Base-by-base conservation (phyloP, 23 tunicate species). In the Halocynthia aurantium region DNA sequence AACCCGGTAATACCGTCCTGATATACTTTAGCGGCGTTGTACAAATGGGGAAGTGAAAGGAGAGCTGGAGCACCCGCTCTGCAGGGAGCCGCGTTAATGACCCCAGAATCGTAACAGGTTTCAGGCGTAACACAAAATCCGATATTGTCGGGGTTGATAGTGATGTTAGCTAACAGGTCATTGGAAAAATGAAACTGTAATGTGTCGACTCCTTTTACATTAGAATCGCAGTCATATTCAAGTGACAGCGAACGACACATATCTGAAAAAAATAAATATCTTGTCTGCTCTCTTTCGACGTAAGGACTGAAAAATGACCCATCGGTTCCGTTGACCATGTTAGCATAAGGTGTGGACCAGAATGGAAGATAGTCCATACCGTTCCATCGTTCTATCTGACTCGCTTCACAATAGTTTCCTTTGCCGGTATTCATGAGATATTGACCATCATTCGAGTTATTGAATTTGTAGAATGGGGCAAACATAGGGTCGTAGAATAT, bases 301-400 rank as follows among this genome's bases (percentile, higher is more conserved):
- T 82, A 74, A 6, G 98, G 88, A 6, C 71, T 57, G 83, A 86
- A 82, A 83, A 86, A 92, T 13, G 84, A 76, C 9, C 98, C 98
- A 77, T 92, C 98, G 13, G 78, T 74, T 2, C 98, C 98, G 80
- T 92, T 92, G 7, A 92, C 79, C 91, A 86, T 92, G 53, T 92
- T 92, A 7, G 92, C 85, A 10, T 73, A 11, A 18, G 73, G 71
- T 1, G 93, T 77, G 18, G 88, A 44, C 98, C 98, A 92, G 52
- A 62, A 92, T 15, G 77, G 7, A 8, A 74, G 31, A 55, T 52
- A 83, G 69, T 79, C 55, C 51, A 76, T 68, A 8, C 92, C 88
- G 60, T 92, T 92, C 92, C 92, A 92, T 22, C 70, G 73, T 40
- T 92, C 53, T 18, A 92, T 22, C 13, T 71, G 31, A 61, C 86